Conservation (phyloP, 2,888 invertebrate species). For the Halictus quadricinctus region DNA sequence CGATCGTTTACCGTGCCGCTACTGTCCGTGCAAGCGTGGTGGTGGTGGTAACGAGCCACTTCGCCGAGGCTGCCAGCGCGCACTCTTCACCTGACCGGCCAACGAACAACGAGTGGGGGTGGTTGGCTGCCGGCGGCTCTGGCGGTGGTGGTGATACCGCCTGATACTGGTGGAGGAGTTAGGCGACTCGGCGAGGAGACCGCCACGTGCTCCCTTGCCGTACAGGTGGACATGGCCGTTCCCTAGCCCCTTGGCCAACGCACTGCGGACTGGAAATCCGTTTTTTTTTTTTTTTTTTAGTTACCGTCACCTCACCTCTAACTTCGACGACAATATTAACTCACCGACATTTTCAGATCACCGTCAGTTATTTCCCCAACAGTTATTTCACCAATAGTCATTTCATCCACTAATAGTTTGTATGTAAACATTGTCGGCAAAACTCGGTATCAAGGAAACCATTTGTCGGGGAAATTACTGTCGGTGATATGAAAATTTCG, state of each 20-base stretch:
- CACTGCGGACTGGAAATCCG: background rate
- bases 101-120: constrained; percentile 57
- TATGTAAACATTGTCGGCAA: too few species aligned
- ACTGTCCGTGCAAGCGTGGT: constrained; percentile 33
- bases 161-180: constrained; percentile 36
- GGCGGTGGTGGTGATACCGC: constrained; percentile 36
- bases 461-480: too few species aligned
- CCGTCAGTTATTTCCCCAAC: too few species aligned
- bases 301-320: too few species aligned
- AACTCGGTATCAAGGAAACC: too few species aligned
- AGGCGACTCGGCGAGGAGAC: constrained; percentile 34
- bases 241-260: background rate
- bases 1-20: constrained; percentile 47
- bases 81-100: constrained; percentile 54
- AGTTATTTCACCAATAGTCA: too few species aligned
- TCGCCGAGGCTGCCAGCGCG: constrained; percentile 40
- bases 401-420: too few species aligned
- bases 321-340: too few species aligned
- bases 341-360: too few species aligned
- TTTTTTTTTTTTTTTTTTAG: too few species aligned
- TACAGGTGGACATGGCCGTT: constrained; percentile 30
- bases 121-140: constrained; percentile 20
- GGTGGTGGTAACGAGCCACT: constrained; percentile 42
- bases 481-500: too few species aligned
- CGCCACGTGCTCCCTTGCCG: constrained; percentile 53